Evolutionary conservation across 2,888 invertebrate species (phyloP).

Genomic region (Cephus nigrinus): DNA sequence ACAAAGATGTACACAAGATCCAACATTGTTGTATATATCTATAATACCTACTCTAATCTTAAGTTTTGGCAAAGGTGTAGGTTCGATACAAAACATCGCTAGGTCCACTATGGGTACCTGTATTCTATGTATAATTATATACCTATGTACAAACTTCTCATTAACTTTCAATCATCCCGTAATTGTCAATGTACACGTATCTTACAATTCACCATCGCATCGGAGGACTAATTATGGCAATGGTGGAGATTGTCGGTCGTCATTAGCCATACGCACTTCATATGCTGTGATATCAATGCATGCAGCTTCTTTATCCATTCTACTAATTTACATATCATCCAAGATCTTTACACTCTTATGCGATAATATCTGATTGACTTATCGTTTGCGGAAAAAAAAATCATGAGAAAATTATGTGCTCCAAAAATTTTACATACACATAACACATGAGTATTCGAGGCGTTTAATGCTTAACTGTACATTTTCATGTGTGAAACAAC

Average conservation of each 20-base stretch:
- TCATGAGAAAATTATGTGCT: not conserved
- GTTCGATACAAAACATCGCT: slow-evolving; percentile 55
- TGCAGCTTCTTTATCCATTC: not conserved
- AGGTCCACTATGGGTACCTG: slow-evolving; percentile 26
- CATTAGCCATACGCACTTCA: slow-evolving; percentile 5
- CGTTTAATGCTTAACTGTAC: not conserved
- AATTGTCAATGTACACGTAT: slow-evolving; percentile 51
- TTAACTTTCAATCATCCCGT: slow-evolving; percentile 49
- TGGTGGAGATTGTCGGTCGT: slow-evolving; percentile 59
- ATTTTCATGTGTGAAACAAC: not conserved
- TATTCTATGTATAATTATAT: slow-evolving; percentile 19
- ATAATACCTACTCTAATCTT: slow-evolving; percentile 36
- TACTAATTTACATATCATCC: not conserved
- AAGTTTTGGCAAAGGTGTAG: slow-evolving; percentile 59
- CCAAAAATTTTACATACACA: not conserved
- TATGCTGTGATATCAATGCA: not conserved
- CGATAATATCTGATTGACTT: not conserved
- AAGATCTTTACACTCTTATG: not conserved
- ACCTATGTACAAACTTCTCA: slow-evolving; percentile 22
- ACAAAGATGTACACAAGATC: slow-evolving; percentile 59
- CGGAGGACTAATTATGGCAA: slow-evolving; percentile 42
- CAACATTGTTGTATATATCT: slow-evolving; percentile 54
- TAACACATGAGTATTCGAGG: not conserved
- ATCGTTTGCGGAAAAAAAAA: not conserved
- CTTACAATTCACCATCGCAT: slow-evolving; percentile 48